These are phyloP conservation scores for Sylvia borin DNA, from an alignment of 2,797 vertebrate species.

Conservation along the genomic window DNA sequence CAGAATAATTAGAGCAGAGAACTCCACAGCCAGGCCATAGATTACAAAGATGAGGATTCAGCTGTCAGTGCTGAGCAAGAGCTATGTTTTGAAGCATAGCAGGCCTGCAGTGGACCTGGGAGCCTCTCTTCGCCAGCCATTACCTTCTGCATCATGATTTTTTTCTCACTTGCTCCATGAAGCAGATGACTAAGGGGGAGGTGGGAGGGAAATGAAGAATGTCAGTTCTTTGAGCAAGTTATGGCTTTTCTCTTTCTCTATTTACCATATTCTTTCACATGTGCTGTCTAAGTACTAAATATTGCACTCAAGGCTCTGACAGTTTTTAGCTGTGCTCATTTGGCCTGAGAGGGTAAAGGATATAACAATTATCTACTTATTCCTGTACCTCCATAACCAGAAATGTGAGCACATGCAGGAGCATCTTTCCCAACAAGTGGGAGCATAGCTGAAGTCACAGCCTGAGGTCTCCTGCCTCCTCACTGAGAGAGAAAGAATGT, in stretches of 20 bases:
- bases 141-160: neutral
- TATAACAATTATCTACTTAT: neutral
- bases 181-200: neutral
- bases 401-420: neutral
- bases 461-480: neutral
- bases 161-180: conserved; percentile 4
- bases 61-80: neutral
- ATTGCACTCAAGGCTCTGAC: neutral
- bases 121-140: neutral
- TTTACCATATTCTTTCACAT: neutral
- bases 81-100: neutral
- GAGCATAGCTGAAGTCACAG: neutral
- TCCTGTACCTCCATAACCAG: neutral
- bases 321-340: neutral
- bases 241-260: neutral
- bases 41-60: neutral
- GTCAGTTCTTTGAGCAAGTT: neutral
- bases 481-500: neutral
- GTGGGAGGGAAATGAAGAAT: neutral
- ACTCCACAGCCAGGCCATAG: neutral
- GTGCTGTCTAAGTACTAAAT: neutral
- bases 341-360: neutral
- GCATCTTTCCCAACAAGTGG: neutral
- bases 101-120: neutral
- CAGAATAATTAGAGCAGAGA: conserved; percentile 38